These are phyloP conservation scores for Gobionotothen gibberifrons DNA, from an alignment of 2,797 vertebrate species.

Conservation along the genomic window DNA sequence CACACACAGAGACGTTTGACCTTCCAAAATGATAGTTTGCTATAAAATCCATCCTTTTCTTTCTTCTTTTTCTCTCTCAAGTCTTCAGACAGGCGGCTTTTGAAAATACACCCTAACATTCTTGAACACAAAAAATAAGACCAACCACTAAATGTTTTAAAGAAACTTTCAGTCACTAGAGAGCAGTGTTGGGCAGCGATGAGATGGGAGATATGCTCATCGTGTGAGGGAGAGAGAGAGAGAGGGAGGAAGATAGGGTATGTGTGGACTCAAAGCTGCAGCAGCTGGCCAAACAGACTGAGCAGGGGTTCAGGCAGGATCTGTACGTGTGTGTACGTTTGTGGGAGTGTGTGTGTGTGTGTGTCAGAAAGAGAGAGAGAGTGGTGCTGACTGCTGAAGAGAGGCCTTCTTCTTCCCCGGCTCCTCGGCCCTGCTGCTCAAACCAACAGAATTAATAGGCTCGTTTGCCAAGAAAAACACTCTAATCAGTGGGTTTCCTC, in stretches of 20 bases:
- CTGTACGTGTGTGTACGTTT: constrained; percentile 23
- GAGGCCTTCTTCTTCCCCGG: constrained; percentile 73
- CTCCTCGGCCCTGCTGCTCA: constrained; percentile 78
- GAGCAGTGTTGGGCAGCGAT: constrained; percentile 74
- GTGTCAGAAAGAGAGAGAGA: constrained; percentile 28
- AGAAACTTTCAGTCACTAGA: constrained; percentile 65
- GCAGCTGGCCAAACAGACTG: constrained; percentile 81
- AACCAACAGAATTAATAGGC: constrained; percentile 88
- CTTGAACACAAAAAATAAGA: not conserved
- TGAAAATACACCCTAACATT: not conserved
- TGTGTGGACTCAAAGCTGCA: constrained; percentile 49
- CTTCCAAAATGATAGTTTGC: not conserved
- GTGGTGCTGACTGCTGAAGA: constrained; percentile 63
- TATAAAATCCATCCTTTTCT: not conserved
- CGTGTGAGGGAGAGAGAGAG: constrained; percentile 9
- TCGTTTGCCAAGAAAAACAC: constrained; percentile 90
- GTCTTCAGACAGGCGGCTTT: not conserved
- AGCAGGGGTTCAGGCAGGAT: constrained; percentile 55
- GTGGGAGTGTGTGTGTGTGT: constrained; percentile 7
- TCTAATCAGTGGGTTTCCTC: constrained; percentile 91
- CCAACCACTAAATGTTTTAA: not conserved
- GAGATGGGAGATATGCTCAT: constrained; percentile 2
- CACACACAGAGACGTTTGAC: too few species aligned
- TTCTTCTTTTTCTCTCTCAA: not conserved
- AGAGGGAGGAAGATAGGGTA: constrained; percentile 1